Evolutionary conservation across 2,113 vertebrate species (phyloP), one percentile per base, ranked within the genome.

Genomic region (Proteles cristata): DNA sequence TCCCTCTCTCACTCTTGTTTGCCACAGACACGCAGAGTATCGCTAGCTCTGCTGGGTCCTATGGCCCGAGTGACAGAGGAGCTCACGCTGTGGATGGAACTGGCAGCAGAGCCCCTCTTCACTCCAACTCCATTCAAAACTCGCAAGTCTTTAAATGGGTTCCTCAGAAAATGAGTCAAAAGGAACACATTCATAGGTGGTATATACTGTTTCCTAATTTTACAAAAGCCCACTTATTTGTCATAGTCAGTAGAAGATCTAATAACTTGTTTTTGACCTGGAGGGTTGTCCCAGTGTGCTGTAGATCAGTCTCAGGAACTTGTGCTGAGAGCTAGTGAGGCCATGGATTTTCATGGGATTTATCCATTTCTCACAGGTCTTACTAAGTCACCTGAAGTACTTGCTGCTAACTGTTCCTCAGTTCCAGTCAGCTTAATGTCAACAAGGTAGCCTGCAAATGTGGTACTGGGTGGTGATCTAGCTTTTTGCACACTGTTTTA

Each of bases 31-130:
- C 65, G 45, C 15, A 3, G 15, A 4, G 12, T 19, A 25, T 26
- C 12, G 7, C 23, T 31, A 2, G 50, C 11, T 19, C 2, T 0
- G 7, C 33, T 53, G 1, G 43, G 45, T 31, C 31, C 1, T 11
- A 19, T 21, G 50, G 25, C n/a, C 9, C 6, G 19, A 0, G 26
- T 3, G 39, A 66, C 39, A 12, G 39, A 35, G 43, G 33, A 43
- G 39, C 33, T 68, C 11, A 8, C 1, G 2, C 1, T 7, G 7
- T 5, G 33, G 11, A 21, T 5, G 14, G 12, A 43, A 39, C 17
- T 11, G 65, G 53, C 1, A 9, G 16, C 76, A 33, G 61, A 93
- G 76, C 28, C 48, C 71, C 55, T 17, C 1, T 16, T 77, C 48
- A 9, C 31, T 84, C 14, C 11, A 14, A 3, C 25, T 28, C 19